Evolutionary conservation across 1,140 invertebrate genomes (phyloP).

Genomic region (Drosophila aff.): DNA sequence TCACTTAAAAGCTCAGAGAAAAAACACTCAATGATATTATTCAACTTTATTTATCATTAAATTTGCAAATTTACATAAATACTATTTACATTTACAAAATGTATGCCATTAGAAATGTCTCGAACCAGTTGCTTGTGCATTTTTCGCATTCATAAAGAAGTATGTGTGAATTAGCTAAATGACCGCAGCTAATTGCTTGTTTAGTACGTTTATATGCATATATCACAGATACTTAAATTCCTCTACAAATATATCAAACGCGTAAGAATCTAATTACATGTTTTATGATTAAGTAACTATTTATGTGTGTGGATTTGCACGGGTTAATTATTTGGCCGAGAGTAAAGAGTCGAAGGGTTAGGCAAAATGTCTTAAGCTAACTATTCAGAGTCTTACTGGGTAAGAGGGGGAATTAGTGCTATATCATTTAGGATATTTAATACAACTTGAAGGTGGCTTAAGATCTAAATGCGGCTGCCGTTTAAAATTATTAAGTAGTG

Average conservation of each 20-base stretch:
- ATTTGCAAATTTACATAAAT: slow-evolving; percentile 47
- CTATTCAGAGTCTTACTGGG: slow-evolving; percentile 10
- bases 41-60: slow-evolving; percentile 51
- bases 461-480: slow-evolving; percentile 19
- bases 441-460: slow-evolving; percentile 41
- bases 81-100: slow-evolving; percentile 53
- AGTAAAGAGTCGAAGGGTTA: slow-evolving; percentile 35
- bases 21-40: slow-evolving; percentile 31
- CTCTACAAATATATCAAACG: slow-evolving; percentile 44
- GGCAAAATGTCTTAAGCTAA: slow-evolving; percentile 27
- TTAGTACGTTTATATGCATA: slow-evolving; percentile 60
- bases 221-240: slow-evolving; percentile 72
- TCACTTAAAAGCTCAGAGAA: background rate
- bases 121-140: slow-evolving; percentile 33
- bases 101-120: slow-evolving; percentile 38
- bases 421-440: slow-evolving; percentile 27
- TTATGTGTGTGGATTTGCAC: slow-evolving; percentile 19
- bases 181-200: slow-evolving; percentile 38
- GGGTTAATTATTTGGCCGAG: slow-evolving; percentile 42
- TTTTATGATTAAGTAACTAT: slow-evolving; percentile 35
- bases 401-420: slow-evolving; percentile 9
- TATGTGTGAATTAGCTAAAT: slow-evolving; percentile 48
- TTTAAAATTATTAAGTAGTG: slow-evolving; percentile 48
- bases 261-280: slow-evolving; percentile 30
- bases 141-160: slow-evolving; percentile 25